Conservation (phyloP, 2,797 vertebrate genomes). For the Gobio occitaniae region DNA sequence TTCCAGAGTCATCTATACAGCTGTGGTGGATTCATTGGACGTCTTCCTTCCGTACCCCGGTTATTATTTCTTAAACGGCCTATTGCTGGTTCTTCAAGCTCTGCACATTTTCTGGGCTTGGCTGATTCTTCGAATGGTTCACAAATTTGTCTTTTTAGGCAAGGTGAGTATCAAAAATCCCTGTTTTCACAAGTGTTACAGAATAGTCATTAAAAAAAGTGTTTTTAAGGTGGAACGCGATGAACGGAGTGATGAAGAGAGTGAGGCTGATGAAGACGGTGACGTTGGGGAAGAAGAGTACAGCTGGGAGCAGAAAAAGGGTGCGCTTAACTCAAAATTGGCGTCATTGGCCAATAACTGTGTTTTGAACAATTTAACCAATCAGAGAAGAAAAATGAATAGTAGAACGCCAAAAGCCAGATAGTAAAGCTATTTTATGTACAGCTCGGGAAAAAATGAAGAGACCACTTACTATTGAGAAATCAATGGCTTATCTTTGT, state of each 20-base stretch:
- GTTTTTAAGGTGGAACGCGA: constrained; percentile 86
- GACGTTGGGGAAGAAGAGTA: constrained; percentile 69
- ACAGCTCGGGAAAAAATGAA: too few species aligned
- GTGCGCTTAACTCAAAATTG: constrained; percentile 72
- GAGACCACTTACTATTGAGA: too few species aligned
- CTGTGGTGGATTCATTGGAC: constrained; percentile 81
- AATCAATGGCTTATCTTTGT: background rate
- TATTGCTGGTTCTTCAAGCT: constrained; percentile 85
- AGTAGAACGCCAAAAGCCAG: constrained; percentile 76
- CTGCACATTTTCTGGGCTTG: constrained; percentile 94
- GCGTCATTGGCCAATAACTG: constrained; percentile 76
- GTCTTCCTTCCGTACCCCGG: constrained; percentile 84
- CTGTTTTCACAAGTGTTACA: background rate
- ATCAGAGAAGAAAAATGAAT: constrained; percentile 71
- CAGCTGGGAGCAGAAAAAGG: constrained; percentile 67
- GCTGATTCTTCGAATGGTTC: constrained; percentile 91
- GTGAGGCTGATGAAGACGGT: constrained; percentile 78
- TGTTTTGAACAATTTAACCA: constrained; percentile 74
- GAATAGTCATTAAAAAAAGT: background rate
- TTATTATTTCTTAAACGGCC: constrained; percentile 90
- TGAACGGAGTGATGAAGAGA: constrained; percentile 91
- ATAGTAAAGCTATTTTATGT: constrained; percentile 64
- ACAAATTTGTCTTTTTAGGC: constrained; percentile 83
- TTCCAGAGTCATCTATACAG: constrained; percentile 86
- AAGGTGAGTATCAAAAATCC: constrained; percentile 76